These are phyloP conservation scores for Epizoanthus rinbou DNA, from an alignment of 92 coral and sea anemone species.

Conservation along the genomic window DNA sequence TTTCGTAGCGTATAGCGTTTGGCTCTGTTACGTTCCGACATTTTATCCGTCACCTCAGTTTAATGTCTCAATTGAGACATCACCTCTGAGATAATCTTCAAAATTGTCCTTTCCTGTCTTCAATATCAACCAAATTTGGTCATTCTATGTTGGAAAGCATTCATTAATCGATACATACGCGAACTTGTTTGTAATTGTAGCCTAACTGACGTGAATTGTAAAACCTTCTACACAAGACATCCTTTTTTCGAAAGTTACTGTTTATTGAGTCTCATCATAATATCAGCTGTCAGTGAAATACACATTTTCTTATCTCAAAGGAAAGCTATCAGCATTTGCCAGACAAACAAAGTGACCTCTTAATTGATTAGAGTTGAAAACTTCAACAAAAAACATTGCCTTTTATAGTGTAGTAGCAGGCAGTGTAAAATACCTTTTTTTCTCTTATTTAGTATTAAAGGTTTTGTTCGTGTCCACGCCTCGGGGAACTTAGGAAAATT, in stretches of 20 bases:
- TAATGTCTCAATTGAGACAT: neutral
- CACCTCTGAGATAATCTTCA: neutral
- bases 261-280: neutral
- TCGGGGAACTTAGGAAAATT: neutral
- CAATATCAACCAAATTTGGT: slow-evolving; percentile 33
- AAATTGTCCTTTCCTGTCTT: neutral
- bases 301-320: neutral
- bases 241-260: no score
- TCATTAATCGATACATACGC: no score
- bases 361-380: neutral
- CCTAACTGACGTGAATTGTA: neutral
- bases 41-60: neutral
- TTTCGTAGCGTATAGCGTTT: neutral
- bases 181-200: no score
- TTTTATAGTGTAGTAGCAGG: neutral
- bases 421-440: neutral
- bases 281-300: neutral
- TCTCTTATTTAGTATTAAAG: no score
- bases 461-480: neutral
- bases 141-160: neutral
- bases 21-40: slow-evolving; percentile 21
- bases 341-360: neutral
- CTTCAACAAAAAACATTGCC: neutral
- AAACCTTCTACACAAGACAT: neutral
- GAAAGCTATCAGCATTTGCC: neutral